These are phyloP conservation scores for Watsonalla cultraria DNA, from an alignment of 2,888 invertebrate species.

Conservation along the genomic window DNA sequence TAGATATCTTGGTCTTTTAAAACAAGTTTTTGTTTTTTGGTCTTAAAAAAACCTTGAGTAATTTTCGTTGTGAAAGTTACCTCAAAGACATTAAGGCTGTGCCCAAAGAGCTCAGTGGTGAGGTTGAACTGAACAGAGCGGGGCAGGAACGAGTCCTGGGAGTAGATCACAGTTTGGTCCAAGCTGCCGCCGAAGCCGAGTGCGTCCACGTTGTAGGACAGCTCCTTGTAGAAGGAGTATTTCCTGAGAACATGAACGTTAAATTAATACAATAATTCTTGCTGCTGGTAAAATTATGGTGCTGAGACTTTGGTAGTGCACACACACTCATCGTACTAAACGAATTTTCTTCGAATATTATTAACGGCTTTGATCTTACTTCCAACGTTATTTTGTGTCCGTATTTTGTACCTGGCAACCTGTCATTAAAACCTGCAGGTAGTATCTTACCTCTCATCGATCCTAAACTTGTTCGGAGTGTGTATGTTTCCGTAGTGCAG, in stretches of 20 bases:
- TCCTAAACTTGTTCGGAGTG: slow-evolving; percentile 75
- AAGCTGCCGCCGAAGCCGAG: slow-evolving; percentile 83
- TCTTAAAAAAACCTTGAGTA: too few relatives aligned
- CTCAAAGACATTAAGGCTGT: slow-evolving; percentile 87
- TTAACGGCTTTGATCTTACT: too few relatives aligned
- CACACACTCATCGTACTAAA: too few relatives aligned
- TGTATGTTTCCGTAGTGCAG: slow-evolving; percentile 75
- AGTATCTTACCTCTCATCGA: slow-evolving; percentile 81
- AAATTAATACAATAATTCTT: too few relatives aligned
- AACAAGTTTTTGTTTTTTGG: too few relatives aligned
- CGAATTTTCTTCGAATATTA: too few relatives aligned
- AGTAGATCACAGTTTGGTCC: slow-evolving; percentile 88
- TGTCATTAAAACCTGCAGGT: neutral
- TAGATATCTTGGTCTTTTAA: too few relatives aligned
- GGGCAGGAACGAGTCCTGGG: slow-evolving; percentile 89
- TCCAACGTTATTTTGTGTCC: too few relatives aligned
- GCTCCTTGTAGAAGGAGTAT: slow-evolving; percentile 87
- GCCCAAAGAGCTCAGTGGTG: slow-evolving; percentile 88
- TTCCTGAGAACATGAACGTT: slow-evolving; percentile 69
- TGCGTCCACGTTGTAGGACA: slow-evolving; percentile 84
- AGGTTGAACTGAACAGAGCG: slow-evolving; percentile 85
- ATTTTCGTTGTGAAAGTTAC: slow-evolving; percentile 37
- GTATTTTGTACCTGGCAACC: too few relatives aligned
- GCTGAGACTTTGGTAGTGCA: too few relatives aligned
- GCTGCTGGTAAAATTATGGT: too few relatives aligned